phyloP scores from a whole-genome alignment of 2,888 invertebrate species.

The Xiphydria camelus region DNA sequence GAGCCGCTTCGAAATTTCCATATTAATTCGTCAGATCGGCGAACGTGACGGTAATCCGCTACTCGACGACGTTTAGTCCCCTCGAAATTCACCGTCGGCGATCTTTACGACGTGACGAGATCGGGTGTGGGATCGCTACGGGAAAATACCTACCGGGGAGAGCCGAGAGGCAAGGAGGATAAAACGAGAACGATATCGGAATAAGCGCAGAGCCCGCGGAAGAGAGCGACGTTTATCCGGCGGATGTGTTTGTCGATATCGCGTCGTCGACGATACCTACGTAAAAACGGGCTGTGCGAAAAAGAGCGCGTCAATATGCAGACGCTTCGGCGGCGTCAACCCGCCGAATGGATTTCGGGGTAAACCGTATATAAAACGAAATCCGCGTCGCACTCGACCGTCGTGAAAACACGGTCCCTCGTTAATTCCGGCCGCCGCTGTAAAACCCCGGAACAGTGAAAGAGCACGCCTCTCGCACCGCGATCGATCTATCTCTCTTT shows the following conservation, averaged over 20 bases:
- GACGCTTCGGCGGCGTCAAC: too few relatives aligned
- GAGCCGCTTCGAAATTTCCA: conserved; percentile 46
- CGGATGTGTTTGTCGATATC: too few relatives aligned
- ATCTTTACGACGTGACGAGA: too few relatives aligned
- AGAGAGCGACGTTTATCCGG: not conserved
- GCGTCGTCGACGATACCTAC: too few relatives aligned
- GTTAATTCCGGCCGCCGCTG: conserved; percentile 44
- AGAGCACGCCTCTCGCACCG: conserved; percentile 26
- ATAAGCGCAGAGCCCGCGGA: not conserved
- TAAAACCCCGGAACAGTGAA: conserved; percentile 39
- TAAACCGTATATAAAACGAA: conserved; percentile 49
- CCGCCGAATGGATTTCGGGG: conserved; percentile 39
- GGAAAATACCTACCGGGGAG: too few relatives aligned
- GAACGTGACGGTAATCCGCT: conserved; percentile 42
- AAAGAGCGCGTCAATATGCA: too few relatives aligned
- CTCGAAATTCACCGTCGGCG: too few relatives aligned
- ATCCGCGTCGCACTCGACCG: conserved; percentile 40
- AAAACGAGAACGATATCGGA: not conserved
- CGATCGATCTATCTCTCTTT: not conserved
- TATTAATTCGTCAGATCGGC: conserved; percentile 48
- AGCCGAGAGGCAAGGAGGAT: too few relatives aligned
- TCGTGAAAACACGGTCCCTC: conserved; percentile 45
- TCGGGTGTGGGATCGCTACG: too few relatives aligned
- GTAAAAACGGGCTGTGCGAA: too few relatives aligned
- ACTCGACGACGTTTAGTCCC: conserved; percentile 42